Base-by-base conservation (phyloP, 2,113 vertebrate species). In the Sylvilagus bachmani region DNA sequence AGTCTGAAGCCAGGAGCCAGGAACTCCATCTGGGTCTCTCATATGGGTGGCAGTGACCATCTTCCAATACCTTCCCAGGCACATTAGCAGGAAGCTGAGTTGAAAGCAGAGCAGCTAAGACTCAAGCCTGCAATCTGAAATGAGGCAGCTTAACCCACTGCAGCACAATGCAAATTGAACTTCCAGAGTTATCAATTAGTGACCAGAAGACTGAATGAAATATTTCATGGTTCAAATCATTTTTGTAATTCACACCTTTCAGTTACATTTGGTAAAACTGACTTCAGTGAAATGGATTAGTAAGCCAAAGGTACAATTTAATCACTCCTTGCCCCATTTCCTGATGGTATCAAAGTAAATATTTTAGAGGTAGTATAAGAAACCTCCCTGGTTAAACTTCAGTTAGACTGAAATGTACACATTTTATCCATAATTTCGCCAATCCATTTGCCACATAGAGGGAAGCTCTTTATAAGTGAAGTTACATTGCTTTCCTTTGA, bases 231-330 rank as follows among this genome's bases (percentile, higher is more conserved):
- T 73, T 93, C 70, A 36, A 64, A 55, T 93, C 66, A 51, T 1
- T 89, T 96, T 75, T 70, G 70, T 85, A 64, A n/a, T 55, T 86
- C 86, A 78, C 70, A 36, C 92, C 74, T 94, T 67, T n/a, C 44
- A n/a, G 25, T 62, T 93, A 74, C 69, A 69, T 84, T 88, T 77
- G 88, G 29, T 33, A 93, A 95, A 94, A 61, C 11, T 55, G 71
- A 67, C 21, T 92, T 92, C 17, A 71, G 49, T 49, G 5, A 89
- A 93, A 79, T 73, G 78, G 16, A 82, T 70, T 55, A 78, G 49
- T 71, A 74, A 90, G n/a, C 24, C 89, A 89, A 55, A 8, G 44
- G 14, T 75, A 53, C 14, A 38, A 17, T 79, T 90, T 51, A 90
- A 71, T 85, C 89, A 86, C 38, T 10, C 29, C 33, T 14, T 31